phyloP scores from a whole-genome alignment of 2,888 invertebrate species.

The Calameuta pallipes region DNA sequence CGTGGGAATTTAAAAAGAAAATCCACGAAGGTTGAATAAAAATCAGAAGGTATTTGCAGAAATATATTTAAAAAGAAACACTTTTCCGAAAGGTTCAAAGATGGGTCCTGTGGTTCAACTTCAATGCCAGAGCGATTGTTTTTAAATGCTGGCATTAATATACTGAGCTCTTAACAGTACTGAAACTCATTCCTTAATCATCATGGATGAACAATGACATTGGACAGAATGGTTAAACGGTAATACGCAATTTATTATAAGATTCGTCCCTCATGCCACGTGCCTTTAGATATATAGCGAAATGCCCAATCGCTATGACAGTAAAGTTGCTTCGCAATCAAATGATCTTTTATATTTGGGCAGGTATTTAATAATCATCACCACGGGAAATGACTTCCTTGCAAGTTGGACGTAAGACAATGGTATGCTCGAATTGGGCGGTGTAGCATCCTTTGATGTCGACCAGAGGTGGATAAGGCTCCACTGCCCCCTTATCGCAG shows the following conservation, averaged over 20 bases:
- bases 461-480: conserved; percentile 97
- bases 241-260: background rate
- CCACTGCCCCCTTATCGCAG: conserved; percentile 97
- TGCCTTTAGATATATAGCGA: background rate
- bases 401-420: conserved; percentile 96
- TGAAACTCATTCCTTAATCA: background rate
- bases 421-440: conserved; percentile 99
- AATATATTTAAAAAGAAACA: background rate
- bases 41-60: background rate
- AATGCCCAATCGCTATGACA: background rate
- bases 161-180: background rate
- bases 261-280: background rate
- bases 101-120: background rate
- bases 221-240: background rate
- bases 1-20: background rate
- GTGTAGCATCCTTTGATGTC: conserved; percentile 98
- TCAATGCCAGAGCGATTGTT: background rate
- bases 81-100: background rate
- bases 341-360: conserved; percentile 2
- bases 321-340: background rate
- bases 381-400: conserved; percentile 98
- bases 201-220: background rate
- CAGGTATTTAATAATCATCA: conserved; percentile 83
- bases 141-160: background rate
- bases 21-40: background rate